Evolutionary conservation across 2,797 vertebrate genomes (phyloP), one percentile per base, ranked within the genome.

Genomic region (Orestias chungarensis): DNA sequence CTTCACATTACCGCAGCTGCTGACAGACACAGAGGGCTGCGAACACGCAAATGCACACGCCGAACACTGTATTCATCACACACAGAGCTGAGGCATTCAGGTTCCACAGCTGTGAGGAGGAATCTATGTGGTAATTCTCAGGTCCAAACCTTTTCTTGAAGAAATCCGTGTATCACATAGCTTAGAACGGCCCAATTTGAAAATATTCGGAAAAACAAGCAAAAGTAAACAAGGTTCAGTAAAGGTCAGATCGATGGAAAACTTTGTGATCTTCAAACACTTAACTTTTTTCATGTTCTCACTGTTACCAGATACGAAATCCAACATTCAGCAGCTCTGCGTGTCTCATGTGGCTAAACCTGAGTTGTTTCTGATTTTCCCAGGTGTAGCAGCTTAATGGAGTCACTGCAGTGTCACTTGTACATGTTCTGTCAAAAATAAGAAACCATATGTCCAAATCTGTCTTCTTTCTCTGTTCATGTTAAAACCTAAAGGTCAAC

Each of bases 1-100:
- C 81, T 76, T 85, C 73, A 70, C 59, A 78, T 86, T 82, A 85
- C 52, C 14, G 10, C 40, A 9, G 44, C 50, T 33, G 46, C 29
- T 83, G 81, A 84, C 70, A 64, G 72, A 76, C 18, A 74, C 33
- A 57, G 25, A 73, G 25, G 42, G 9, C 17, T 18, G 31, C 62
- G 64, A 1, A 68, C 64, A 74, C 43, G 67, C 23, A 61, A 33
- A 70, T 42, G 20, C 68, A 65, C 33, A 54, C 11, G 44, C 43
- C 43, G 6, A 12, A 38, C 40, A 25, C n/a, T 40, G 59, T 40
- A 62, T 62, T 10, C 59, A 40, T n/a, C 35, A n/a, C 59, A 61
- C 57, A 62, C 35, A 38, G 59, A 62, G 35, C 57, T 23, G 57
- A n/a, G 35, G 20, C 23, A n/a, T 52, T 38, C 57, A 61, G 57